phyloP scores from a whole-genome alignment of 2,888 invertebrate genomes.

The Bugulina stolonifera region DNA sequence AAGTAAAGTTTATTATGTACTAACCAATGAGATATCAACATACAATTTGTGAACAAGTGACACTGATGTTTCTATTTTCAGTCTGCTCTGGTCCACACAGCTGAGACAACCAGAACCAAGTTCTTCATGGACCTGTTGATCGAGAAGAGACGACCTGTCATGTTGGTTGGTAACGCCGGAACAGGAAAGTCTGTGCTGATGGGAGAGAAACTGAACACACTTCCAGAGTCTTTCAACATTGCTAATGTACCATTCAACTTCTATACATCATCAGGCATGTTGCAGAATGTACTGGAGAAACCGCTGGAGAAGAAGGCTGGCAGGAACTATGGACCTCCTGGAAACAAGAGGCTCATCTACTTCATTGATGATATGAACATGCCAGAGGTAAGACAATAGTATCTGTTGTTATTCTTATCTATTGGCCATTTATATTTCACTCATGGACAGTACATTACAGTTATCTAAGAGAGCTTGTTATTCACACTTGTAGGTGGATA shows the following conservation, averaged over 20 bases:
- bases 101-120: constrained; percentile 82
- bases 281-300: constrained; percentile 76
- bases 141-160: constrained; percentile 80
- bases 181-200: constrained; percentile 92
- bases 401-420: too few species aligned
- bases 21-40: too few species aligned
- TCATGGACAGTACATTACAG: too few species aligned
- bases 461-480: too few species aligned
- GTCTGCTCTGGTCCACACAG: constrained; percentile 85
- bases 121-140: constrained; percentile 84
- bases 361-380: constrained; percentile 97
- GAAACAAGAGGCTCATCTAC: constrained; percentile 84
- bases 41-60: too few species aligned
- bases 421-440: background rate
- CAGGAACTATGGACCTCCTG: constrained; percentile 89
- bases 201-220: constrained; percentile 69
- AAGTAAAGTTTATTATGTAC: too few species aligned
- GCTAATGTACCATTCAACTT: constrained; percentile 92
- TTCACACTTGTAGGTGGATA: constrained; percentile 67
- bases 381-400: constrained; percentile 94
- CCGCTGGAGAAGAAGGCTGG: constrained; percentile 94
- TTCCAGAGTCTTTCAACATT: constrained; percentile 73
- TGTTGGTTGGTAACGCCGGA: constrained; percentile 88
- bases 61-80: constrained; percentile 47
- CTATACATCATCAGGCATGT: constrained; percentile 73